These are phyloP conservation scores for Ophion ellenae DNA, from an alignment of 2,888 invertebrate species.

Conservation along the genomic window DNA sequence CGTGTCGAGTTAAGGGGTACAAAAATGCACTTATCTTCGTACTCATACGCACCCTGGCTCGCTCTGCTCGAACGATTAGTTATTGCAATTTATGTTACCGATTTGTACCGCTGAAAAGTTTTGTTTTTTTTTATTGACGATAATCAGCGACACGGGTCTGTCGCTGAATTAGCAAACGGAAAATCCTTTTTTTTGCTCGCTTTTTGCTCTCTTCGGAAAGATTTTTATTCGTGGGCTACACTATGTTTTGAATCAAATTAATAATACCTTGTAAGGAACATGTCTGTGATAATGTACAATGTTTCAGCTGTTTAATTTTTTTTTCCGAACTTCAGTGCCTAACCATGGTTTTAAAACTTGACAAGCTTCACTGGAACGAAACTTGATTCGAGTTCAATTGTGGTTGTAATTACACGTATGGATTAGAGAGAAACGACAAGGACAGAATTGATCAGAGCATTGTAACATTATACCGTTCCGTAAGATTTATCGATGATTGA, in stretches of 20 bases:
- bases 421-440: slow-evolving; percentile 23
- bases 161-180: slow-evolving; percentile 4
- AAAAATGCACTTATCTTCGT: not conserved
- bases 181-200: not conserved
- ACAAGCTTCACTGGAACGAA: slow-evolving; percentile 58
- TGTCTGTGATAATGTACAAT: slow-evolving; percentile 60
- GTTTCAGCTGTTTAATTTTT: slow-evolving; percentile 23
- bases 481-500: slow-evolving; percentile 33
- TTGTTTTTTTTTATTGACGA: slow-evolving; percentile 16
- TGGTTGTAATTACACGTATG: slow-evolving; percentile 39
- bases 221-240: not conserved
- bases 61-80: not conserved
- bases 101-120: slow-evolving; percentile 1
- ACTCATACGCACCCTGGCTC: not conserved
- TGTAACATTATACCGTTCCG: slow-evolving; percentile 58
- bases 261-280: slow-evolving; percentile 15
- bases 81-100: slow-evolving; percentile 40
- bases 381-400: slow-evolving; percentile 50
- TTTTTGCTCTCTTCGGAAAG: not conserved
- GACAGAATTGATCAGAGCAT: slow-evolving; percentile 59
- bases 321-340: slow-evolving; percentile 29
- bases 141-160: slow-evolving; percentile 25
- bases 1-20: not conserved
- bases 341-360: slow-evolving; percentile 57
- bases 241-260: not conserved